Percentiles rank a stretch among this genome's conserved stretches.
phyloP scores from a whole-genome alignment of 35 echinoderm and acorn worm species.

The Nesometra sesokonis region DNA sequence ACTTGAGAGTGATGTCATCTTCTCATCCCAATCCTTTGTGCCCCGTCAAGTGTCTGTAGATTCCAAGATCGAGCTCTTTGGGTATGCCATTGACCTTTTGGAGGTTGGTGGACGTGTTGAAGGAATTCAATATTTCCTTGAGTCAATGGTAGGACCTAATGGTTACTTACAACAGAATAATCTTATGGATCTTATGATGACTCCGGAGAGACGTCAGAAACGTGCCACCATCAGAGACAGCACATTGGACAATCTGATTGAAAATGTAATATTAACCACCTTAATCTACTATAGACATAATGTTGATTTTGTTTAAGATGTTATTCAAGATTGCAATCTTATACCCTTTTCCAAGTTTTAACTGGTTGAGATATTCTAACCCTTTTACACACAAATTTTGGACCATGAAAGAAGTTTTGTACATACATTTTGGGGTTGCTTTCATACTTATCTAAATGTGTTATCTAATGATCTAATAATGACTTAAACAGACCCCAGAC shows the following conservation, averaged over 20 bases:
- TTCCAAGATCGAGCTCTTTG: conserved; percentile 47
- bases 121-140: conserved; percentile 48
- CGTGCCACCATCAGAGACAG: conserved; percentile 28
- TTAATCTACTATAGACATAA: not conserved
- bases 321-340: too few species aligned
- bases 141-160: conserved; percentile 6
- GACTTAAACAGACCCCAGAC: too few species aligned
- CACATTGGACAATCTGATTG: conserved; percentile 28
- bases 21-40: conserved; percentile 76
- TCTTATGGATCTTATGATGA: conserved; percentile 14
- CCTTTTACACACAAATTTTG: too few species aligned
- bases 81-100: conserved; percentile 70
- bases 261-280: conserved; percentile 4
- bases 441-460: too few species aligned
- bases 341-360: too few species aligned
- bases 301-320: too few species aligned
- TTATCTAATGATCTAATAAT: too few species aligned
- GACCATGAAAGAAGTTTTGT: too few species aligned
- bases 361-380: too few species aligned
- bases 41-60: conserved; percentile 51
- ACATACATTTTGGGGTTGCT: too few species aligned
- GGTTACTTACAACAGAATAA: not conserved
- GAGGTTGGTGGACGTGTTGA: conserved; percentile 86
- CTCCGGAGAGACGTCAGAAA: conserved; percentile 2
- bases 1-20: conserved; percentile 69